A percentile compares a stretch with the other conserved stretches of the same genome.
Conservation (phyloP, 1,140 invertebrate genomes). For the Drosophila busckii region DNA sequence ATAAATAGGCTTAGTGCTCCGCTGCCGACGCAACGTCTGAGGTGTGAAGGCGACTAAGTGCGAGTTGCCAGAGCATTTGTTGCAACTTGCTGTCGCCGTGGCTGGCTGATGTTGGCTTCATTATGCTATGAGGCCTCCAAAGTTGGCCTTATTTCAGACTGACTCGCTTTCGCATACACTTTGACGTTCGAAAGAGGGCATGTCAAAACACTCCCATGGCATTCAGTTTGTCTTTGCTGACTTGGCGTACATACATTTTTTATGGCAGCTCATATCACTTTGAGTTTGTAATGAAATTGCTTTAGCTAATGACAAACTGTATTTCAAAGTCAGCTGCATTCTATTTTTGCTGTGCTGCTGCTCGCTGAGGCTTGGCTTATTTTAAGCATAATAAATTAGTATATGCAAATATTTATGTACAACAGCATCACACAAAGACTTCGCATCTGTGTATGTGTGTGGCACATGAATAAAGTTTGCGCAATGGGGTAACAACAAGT, state of each 20-base stretch:
- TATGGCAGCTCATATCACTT: too few relatives aligned
- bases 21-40: slow-evolving; percentile 31
- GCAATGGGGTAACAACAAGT: slow-evolving; percentile 66
- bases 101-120: slow-evolving; percentile 37
- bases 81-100: slow-evolving; percentile 9
- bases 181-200: too few relatives aligned
- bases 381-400: slow-evolving; percentile 75
- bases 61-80: slow-evolving; percentile 74
- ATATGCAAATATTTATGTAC: slow-evolving; percentile 70
- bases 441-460: slow-evolving; percentile 1
- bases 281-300: too few relatives aligned
- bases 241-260: too few relatives aligned
- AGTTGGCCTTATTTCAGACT: slow-evolving; percentile 62
- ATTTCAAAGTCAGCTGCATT: too few relatives aligned
- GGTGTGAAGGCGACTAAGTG: slow-evolving; percentile 62
- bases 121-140: slow-evolving; percentile 46
- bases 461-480: slow-evolving; percentile 1
- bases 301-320: too few relatives aligned
- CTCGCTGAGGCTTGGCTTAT: slow-evolving; percentile 65
- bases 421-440: background rate
- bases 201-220: background rate
- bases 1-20: slow-evolving; percentile 50
- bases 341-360: too few relatives aligned
- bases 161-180: background rate
- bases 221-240: background rate